Conservation (phyloP, 2,113 vertebrate species). For the Solea senegalensis region DNA sequence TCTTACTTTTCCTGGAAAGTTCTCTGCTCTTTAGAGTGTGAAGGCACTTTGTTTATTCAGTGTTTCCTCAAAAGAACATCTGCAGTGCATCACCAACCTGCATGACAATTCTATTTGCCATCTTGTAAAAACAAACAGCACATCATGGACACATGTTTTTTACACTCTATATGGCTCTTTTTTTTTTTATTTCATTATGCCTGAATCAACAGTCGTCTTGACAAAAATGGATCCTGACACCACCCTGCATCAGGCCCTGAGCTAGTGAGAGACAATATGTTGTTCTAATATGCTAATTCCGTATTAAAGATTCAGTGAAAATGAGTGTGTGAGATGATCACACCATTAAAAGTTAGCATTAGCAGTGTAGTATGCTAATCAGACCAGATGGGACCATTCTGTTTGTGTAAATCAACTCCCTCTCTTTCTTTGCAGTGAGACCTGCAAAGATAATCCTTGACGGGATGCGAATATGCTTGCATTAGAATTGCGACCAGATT, state of each 20-base stretch:
- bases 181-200: not conserved
- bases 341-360: constrained; percentile 80
- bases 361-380: constrained; percentile 71
- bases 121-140: constrained; percentile 6
- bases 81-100: constrained; percentile 15
- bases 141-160: constrained; percentile 8
- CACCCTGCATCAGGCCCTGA: constrained; percentile 53
- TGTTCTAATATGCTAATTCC: constrained; percentile 76
- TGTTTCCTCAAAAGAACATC: not conserved
- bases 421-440: constrained; percentile 46
- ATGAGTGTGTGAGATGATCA: constrained; percentile 74
- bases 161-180: not conserved
- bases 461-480: constrained; percentile 41
- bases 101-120: constrained; percentile 26
- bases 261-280: constrained; percentile 74
- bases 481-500: constrained; percentile 10
- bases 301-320: constrained; percentile 75
- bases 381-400: constrained; percentile 74
- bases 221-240: constrained; percentile 63
- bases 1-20: constrained; percentile 6
- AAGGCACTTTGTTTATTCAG: constrained; percentile 5
- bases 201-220: constrained; percentile 21
- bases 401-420: constrained; percentile 69
- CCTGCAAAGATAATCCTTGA: constrained; percentile 47
- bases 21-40: not conserved